Base-by-base conservation (phyloP, 2,888 invertebrate species). In the Aphidoletes aphidimyza region DNA sequence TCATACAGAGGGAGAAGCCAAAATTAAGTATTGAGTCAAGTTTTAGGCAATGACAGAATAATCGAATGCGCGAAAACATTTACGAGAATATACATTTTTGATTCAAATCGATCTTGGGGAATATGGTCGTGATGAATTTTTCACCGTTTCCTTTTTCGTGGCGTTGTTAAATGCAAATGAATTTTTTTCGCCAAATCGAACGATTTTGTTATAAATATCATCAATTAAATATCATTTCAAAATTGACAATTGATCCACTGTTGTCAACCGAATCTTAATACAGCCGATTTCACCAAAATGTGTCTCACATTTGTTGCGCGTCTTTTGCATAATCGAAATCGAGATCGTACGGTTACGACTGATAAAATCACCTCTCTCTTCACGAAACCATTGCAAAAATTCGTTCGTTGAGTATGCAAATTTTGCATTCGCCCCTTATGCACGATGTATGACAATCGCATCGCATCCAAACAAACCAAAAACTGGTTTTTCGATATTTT, bases 81-180 rank as follows among this genome's bases (percentile, higher is more conserved):
- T n/a, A n/a, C n/a, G n/a, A n/a, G n/a, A n/a, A n/a, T n/a, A n/a
- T n/a, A n/a, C n/a, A n/a, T n/a, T n/a, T n/a, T n/a, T n/a, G n/a
- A n/a, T n/a, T n/a, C n/a, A n/a, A n/a, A n/a, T n/a, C n/a, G n/a
- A n/a, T n/a, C n/a, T n/a, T n/a, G n/a, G n/a, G n/a, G n/a, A n/a
- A n/a, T n/a, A n/a, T n/a, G n/a, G n/a, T n/a, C n/a, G n/a, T n/a
- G n/a, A n/a, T n/a, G 30, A 11, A 34, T 26, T 30, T 54, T 54
- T 22, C 14, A 14, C 14, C n/a, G 30, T 30, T 5, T 26, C 34
- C 8, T 30, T 30, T 69, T 69, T 30, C 30, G 69, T 2, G n/a
- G n/a, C n/a, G n/a, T n/a, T n/a, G n/a, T n/a, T n/a, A n/a, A 30
- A 30, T 54, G 54, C 54, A 54, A 54, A 54, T 54, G 54, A 54